A percentile compares a stretch with the other conserved stretches of the same genome.
phyloP scores from a whole-genome alignment of 2,797 vertebrate genomes.

The Lagorchestes hirsutus region DNA sequence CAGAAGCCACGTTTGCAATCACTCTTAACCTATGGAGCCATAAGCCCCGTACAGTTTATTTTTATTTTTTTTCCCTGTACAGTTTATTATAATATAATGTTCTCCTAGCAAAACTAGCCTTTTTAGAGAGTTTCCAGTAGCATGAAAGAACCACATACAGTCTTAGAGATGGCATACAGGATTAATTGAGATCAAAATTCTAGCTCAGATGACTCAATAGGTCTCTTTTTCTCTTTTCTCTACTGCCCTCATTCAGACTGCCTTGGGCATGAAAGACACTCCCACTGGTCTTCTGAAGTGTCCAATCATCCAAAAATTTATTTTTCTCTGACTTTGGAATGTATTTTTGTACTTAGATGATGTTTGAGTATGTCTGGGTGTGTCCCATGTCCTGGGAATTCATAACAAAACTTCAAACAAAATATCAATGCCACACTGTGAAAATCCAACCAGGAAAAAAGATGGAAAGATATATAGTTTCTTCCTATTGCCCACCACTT shows the following conservation, averaged over 20 bases:
- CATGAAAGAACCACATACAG: not conserved
- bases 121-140: not conserved
- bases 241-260: not conserved
- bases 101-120: not conserved
- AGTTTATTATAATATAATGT: not conserved
- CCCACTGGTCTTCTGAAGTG: not conserved
- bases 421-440: not conserved
- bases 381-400: conserved; percentile 35
- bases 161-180: not conserved
- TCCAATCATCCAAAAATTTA: conserved; percentile 18
- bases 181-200: not conserved
- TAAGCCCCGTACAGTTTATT: not conserved
- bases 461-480: not conserved
- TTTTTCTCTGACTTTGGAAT: conserved; percentile 33
- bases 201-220: not conserved
- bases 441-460: not conserved
- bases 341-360: conserved; percentile 45
- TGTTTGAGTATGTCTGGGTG: conserved; percentile 46
- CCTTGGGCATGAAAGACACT: not conserved
- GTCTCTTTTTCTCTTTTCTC: not conserved
- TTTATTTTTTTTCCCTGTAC: not conserved
- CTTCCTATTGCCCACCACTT: not conserved
- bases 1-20: not conserved
- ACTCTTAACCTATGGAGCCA: conserved; percentile 1
- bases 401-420: conserved; percentile 23